Evolutionary conservation across 2,113 vertebrate species (phyloP).

Genomic region (Ceyx cyanopectus): DNA sequence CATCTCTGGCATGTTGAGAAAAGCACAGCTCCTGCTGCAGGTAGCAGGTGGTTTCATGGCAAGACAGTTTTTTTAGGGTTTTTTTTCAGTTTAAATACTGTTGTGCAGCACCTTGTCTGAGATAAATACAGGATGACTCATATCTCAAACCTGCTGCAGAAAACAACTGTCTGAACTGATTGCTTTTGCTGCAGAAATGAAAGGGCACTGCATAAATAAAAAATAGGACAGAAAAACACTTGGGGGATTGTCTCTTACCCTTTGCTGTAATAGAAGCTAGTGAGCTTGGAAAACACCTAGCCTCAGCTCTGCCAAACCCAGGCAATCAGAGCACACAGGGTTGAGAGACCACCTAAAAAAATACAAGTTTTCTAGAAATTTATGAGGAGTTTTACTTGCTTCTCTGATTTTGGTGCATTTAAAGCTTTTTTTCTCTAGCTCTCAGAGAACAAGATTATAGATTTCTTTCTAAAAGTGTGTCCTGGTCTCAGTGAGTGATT

Average conservation of each 20-base stretch:
- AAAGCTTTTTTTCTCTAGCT: neutral
- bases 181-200: neutral
- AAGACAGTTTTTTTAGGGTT: slow-evolving; percentile 32
- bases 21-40: neutral
- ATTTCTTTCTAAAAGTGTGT: neutral
- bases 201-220: neutral
- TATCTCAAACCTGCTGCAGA: neutral
- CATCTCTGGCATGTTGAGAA: neutral
- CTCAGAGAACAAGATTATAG: neutral
- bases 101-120: neutral
- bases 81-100: neutral
- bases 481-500: neutral
- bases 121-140: slow-evolving; percentile 18
- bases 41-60: slow-evolving; percentile 35
- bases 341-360: neutral
- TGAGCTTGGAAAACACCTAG: neutral
- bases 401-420: neutral
- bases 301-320: neutral
- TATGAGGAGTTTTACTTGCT: neutral
- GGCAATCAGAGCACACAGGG: neutral
- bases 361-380: neutral
- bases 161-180: neutral
- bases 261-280: neutral
- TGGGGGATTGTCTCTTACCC: neutral
- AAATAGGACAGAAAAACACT: neutral